Evolutionary conservation across 2,113 vertebrate species (phyloP).

Genomic region (Nestor notabilis): DNA sequence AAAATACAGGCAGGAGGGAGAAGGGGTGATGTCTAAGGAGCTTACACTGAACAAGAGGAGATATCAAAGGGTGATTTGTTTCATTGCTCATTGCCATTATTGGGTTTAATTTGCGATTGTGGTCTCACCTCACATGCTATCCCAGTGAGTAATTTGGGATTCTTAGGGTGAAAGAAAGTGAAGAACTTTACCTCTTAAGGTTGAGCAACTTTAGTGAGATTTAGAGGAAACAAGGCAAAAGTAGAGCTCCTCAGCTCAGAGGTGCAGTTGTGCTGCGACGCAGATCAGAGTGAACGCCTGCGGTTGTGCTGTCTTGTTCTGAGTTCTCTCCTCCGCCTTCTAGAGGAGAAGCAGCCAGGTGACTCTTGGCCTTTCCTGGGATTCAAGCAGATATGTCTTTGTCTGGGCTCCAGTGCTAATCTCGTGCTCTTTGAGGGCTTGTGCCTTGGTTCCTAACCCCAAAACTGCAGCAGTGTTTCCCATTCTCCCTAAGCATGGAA

Average conservation of each 20-base stretch:
- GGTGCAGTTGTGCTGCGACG: rapidly evolving
- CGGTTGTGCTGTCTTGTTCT: not conserved
- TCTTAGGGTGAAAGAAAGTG: not conserved
- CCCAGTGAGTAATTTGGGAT: not conserved
- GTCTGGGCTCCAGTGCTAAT: not conserved
- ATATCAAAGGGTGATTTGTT: not conserved
- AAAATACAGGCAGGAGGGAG: not conserved
- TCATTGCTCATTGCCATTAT: not conserved
- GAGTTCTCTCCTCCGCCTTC: not conserved
- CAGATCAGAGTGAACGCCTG: not conserved
- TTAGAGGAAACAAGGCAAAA: not conserved
- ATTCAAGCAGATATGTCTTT: not conserved
- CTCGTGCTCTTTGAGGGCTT: not conserved
- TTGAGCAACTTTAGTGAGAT: not conserved
- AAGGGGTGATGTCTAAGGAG: not conserved
- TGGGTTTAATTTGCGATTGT: not conserved
- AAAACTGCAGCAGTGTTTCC: not conserved
- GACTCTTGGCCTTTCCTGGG: not conserved
- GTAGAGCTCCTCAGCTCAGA: not conserved
- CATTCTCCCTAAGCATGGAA: not conserved
- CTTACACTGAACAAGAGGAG: not conserved
- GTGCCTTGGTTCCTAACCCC: rapidly evolving
- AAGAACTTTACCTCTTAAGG: not conserved
- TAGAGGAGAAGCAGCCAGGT: not conserved
- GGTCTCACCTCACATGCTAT: not conserved